Percentiles rank a stretch among this genome's conserved stretches.
phyloP scores from a whole-genome alignment of 1,140 invertebrate genomes.

The Holcopasites calliopsidis region DNA sequence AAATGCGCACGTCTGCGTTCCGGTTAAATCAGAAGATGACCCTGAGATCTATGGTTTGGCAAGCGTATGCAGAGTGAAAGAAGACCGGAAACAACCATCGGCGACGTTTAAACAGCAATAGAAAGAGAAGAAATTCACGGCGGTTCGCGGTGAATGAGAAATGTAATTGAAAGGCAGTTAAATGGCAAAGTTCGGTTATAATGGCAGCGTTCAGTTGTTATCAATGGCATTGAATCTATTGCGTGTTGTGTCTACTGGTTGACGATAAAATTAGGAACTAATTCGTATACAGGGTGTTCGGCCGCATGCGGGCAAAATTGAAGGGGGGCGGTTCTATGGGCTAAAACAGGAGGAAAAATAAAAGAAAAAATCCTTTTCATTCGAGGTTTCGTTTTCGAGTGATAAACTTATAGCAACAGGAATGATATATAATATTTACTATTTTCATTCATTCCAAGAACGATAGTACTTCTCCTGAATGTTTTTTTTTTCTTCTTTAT shows the following conservation, averaged over 20 bases:
- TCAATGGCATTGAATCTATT: neutral
- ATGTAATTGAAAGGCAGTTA: neutral
- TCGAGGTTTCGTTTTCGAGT: no score
- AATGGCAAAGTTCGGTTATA: neutral
- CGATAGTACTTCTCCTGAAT: no score
- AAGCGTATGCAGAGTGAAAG: slow-evolving; percentile 26
- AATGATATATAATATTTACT: no score
- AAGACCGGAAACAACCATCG: slow-evolving; percentile 50
- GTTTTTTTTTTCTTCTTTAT: no score
- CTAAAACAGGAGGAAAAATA: no score
- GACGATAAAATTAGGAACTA: slow-evolving; percentile 19
- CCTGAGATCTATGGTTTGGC: no score
- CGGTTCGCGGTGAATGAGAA: neutral
- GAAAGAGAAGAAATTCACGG: neutral
- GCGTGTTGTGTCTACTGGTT: neutral
- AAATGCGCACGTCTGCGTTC: neutral
- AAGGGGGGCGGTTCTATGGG: no score
- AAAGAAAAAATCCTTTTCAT: no score
- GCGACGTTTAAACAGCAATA: slow-evolving; percentile 8
- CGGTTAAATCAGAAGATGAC: no score
- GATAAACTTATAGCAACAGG: no score
- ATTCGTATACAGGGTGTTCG: neutral
- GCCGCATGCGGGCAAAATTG: no score
- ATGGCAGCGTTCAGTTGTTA: slow-evolving; percentile 1
- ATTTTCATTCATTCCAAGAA: no score